Conservation (phyloP, 2,888 invertebrate species). For the Mayetiola destructor region DNA sequence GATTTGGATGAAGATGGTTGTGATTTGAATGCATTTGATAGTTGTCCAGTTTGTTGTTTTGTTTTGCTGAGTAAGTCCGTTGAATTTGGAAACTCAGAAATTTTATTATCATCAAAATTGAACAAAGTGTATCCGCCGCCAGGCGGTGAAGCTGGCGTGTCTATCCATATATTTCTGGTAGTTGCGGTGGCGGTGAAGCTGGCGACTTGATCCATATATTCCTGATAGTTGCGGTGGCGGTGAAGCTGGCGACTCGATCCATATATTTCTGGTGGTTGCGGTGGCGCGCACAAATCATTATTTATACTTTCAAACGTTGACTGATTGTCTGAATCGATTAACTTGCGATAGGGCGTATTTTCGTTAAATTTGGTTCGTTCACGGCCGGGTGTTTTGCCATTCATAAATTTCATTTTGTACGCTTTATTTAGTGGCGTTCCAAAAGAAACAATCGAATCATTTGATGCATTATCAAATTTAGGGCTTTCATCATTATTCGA, state of each 20-base stretch:
- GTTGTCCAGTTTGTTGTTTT: no score
- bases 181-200: background rate
- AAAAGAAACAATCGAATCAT: background rate
- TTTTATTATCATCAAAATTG: no score
- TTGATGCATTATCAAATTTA: background rate
- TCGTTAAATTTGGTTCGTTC: conserved; percentile 28
- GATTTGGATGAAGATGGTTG: background rate
- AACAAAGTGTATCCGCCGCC: no score
- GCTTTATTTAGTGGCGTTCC: background rate
- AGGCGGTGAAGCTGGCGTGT: background rate
- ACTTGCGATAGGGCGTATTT: conserved; percentile 16
- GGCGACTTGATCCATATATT: background rate
- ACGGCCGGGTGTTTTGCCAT: conserved; percentile 34
- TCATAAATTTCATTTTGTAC: background rate
- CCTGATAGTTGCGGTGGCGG: background rate
- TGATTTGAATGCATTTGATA: no score
- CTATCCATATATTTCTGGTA: background rate
- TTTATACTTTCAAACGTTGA: conserved; percentile 21
- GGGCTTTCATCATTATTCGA: background rate
- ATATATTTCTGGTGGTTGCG: background rate
- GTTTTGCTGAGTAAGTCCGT: no score
- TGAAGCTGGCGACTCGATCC: background rate
- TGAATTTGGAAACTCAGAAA: no score
- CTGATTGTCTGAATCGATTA: background rate
- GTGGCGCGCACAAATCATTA: no score